Base-by-base conservation (phyloP, 64 coral and sea anemone species). In the Astreopora myriophthalma region DNA sequence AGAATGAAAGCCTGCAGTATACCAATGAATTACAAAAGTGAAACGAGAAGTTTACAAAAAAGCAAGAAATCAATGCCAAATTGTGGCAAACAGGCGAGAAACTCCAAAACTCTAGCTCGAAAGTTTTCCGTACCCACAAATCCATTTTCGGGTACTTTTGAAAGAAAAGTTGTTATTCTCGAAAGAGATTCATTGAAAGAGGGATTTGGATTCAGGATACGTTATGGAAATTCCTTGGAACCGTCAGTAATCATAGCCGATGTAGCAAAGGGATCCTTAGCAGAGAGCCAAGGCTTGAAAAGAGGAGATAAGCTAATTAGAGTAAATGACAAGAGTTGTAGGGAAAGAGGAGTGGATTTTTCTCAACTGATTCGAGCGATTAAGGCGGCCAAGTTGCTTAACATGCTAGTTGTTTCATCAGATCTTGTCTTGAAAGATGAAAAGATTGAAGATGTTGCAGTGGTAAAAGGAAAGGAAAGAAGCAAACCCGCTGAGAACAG, bases 141-240 rank as follows among this genome's bases (percentile, higher is more conserved):
- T 36, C 61, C 2, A 11, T 46, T 11, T 46, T 46, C 42, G 9
- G 52, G 13, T 58, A 16, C 3, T 58, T 22, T 25, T 34, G n/a
- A 11, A 32, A 20, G 13, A 8, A 85, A 83, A 13, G 52, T 92
- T 19, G 13, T 95, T 20, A 35, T 66, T 3, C 68, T 95, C 3
- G 72, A 88, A 70, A 95, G 94, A n/a, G 28, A 76, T 26, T 95
- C 94, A 1, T 30, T 40, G 31, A 71, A 16, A 49, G 26, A 67
- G 3, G 73, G 73, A 17, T 95, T 95, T 73, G 94, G 94, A 27
- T 95, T 95, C 16, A 88, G 34, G 52, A 48, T 95, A 26, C 80
- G 38, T 66, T 73, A 64, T 48, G 88, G 86, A 39, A 30, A 80
- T 22, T 64, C 48, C 14, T 35, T 74, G 52, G 89, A 86, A 3